Evolutionary conservation across 2,797 vertebrate genomes (phyloP), one percentile per base, ranked within the genome.

Genomic region (Pampus argenteus): DNA sequence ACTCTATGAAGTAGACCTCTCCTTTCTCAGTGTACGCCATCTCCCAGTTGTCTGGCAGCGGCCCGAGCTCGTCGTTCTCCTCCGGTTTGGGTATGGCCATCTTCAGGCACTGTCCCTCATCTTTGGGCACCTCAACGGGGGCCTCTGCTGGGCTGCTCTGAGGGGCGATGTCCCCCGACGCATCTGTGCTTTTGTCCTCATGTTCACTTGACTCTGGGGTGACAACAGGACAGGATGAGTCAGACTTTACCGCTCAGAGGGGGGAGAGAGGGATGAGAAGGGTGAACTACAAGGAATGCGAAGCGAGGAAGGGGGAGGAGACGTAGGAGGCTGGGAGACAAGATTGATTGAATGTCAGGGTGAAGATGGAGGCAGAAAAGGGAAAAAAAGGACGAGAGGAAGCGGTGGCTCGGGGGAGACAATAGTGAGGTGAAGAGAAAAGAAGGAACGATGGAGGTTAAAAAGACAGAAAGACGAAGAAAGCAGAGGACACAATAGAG

Each of bases 1-100:
- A 99, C 98, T 99, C 98, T 79, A 99, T 99, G 84, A 99, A 99
- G 93, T 99, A 99, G 82, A 99, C 97, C 92, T 99, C 98, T 44
- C 98, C 98, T 82, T 99, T 98, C 87, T 99, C 98, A 0, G 98
- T 99, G 85, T 99, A 99, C 29, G 98, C 98, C 97, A 99, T 99
- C 93, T 99, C 98, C 97, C 98, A 99, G 91, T 99, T 99, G 90
- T 99, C 98, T 36, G 98, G 98, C 82, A 99, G 90, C 0, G 94
- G 94, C 17, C 97, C 98, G 66, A 96, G 91, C 62, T 98, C 97
- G 3, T 97, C 96, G 65, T 90, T 96, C 67, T 98, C 97, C 49
- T 97, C 96, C 10, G 93, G 93, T 82, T 97, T 97, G 55, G 91
- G 87, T 20, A 89, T 80, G 20, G 92, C 79, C 1, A 52, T 84